Evolutionary conservation across 1,140 invertebrate genomes (phyloP).

Genomic region (Cataglyphis hispanica): DNA sequence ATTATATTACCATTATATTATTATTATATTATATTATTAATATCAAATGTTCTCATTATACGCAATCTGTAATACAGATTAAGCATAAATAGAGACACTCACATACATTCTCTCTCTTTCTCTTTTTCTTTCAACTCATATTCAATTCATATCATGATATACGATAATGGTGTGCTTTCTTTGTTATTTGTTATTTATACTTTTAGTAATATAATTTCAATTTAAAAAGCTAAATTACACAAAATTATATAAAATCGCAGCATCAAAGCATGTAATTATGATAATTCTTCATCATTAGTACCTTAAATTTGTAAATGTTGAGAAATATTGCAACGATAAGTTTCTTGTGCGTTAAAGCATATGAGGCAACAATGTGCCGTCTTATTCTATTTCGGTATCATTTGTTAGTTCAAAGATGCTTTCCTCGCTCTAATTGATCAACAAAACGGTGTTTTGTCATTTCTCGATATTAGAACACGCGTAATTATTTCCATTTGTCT

Average conservation of each 20-base stretch:
- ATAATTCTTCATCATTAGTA: neutral
- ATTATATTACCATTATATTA: no score
- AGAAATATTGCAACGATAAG: neutral
- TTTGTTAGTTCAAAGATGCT: neutral
- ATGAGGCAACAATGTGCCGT: neutral
- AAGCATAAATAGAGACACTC: neutral
- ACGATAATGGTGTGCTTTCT: neutral
- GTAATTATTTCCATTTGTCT: conserved; percentile 28
- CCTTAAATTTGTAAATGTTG: neutral
- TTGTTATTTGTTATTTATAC: conserved; percentile 32
- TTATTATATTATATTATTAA: no score
- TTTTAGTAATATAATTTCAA: conserved; percentile 44
- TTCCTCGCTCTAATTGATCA: conserved; percentile 15
- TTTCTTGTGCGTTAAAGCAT: neutral
- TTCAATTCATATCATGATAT: no score
- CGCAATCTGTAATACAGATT: conserved; percentile 13
- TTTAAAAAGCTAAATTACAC: conserved; percentile 39
- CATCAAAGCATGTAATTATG: neutral
- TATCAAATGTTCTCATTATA: conserved; percentile 7
- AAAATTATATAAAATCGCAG: conserved; percentile 19
- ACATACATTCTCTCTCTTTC: no score
- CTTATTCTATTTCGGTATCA: neutral
- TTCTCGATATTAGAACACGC: neutral
- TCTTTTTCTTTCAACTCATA: no score
- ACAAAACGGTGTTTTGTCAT: neutral